A percentile compares a stretch with the other conserved stretches of the same genome.
Evolutionary conservation across 2,797 vertebrate species (phyloP).

Genomic region (Toxotes lorentzi): DNA sequence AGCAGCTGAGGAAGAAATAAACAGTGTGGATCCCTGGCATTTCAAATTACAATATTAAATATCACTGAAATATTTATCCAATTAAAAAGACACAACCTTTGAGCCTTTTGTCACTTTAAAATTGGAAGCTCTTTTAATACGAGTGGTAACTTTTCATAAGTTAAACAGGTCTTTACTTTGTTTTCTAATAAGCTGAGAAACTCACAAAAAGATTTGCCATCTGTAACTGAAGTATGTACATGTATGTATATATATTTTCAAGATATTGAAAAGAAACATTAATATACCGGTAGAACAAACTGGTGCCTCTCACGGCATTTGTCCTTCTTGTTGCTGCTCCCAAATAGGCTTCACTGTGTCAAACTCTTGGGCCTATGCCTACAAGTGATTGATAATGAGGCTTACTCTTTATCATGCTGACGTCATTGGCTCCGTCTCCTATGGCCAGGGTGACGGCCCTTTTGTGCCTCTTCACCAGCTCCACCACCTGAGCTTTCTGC

Average conservation of each 20-base stretch:
- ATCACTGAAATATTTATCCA: neutral
- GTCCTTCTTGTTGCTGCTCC: neutral
- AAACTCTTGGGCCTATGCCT: neutral
- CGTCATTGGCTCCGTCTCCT: constrained; percentile 89
- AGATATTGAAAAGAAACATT: too few relatives aligned
- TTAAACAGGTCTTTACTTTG: neutral
- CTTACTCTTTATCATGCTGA: constrained; percentile 92
- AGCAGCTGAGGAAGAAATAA: constrained; percentile 79
- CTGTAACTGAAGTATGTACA: neutral
- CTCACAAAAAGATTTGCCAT: neutral
- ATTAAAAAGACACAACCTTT: neutral
- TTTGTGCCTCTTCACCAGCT: constrained; percentile 88
- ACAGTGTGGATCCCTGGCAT: neutral
- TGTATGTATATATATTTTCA: neutral
- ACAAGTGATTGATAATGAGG: neutral
- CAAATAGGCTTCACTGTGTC: neutral
- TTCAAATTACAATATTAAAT: neutral
- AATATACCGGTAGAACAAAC: too few relatives aligned
- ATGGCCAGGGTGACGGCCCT: constrained; percentile 87
- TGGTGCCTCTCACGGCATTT: too few relatives aligned
- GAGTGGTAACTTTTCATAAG: neutral
- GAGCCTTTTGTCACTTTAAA: neutral
- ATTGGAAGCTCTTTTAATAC: neutral
- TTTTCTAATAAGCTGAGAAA: neutral
- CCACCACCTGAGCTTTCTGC: constrained; percentile 90